phyloP scores from a whole-genome alignment of 2,113 vertebrate genomes.

The Piaya cayana region DNA sequence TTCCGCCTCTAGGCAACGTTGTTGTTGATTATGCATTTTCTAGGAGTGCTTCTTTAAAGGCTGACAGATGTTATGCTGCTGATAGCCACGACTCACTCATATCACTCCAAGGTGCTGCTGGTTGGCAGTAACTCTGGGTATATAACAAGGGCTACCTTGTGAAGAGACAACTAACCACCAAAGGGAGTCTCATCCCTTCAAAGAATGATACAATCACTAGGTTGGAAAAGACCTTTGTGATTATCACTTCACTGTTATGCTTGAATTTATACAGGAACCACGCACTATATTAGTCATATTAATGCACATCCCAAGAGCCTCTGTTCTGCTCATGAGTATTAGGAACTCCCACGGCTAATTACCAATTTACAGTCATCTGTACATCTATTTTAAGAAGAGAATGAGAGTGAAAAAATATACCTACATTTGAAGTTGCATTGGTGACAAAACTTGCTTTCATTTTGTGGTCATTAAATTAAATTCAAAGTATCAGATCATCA shows the following conservation, averaged over 20 bases:
- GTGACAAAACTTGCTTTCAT: neutral
- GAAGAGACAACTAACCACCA: neutral
- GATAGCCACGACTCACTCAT: accelerated
- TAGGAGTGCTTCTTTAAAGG: neutral
- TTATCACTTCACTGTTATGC: neutral
- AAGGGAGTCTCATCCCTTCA: neutral
- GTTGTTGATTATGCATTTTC: neutral
- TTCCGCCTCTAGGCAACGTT: neutral
- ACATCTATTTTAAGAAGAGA: neutral
- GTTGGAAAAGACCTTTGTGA: too few relatives aligned
- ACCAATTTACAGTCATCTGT: neutral
- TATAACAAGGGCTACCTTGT: neutral
- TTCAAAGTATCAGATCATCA: neutral
- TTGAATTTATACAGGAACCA: neutral
- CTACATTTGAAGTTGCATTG: neutral
- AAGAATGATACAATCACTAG: too few relatives aligned
- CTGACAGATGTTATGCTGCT: neutral
- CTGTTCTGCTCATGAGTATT: neutral
- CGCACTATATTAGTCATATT: neutral
- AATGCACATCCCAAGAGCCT: neutral
- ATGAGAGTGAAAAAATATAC: neutral
- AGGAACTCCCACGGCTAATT: neutral
- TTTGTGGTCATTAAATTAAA: neutral
- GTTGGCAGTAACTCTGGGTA: neutral
- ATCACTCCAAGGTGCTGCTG: neutral